Evolutionary conservation across 2,113 vertebrate genomes (phyloP), one percentile per base, ranked within the genome.

Genomic region (Corydoras maculifer): DNA sequence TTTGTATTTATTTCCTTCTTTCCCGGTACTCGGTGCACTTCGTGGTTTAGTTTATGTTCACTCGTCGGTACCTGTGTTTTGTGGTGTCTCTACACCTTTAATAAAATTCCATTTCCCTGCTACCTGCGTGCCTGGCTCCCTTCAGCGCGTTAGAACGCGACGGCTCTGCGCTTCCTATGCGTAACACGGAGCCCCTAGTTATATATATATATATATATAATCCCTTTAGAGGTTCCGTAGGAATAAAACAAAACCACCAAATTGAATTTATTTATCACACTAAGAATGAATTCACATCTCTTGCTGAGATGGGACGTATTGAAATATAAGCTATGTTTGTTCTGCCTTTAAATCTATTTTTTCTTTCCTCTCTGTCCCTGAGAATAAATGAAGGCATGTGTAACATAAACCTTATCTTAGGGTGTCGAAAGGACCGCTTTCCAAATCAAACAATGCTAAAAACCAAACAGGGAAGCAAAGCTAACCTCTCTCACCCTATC

Each of bases 371-470:
- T 70, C 69, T 7, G 75, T 70, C 55, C 31, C 65, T 65, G 74
- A 81, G 78, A 75, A 68, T 64, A 61, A 73, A 62, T 54, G 11
- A 67, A 54, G 54, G 64, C 51, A 31, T 53, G 64, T 68, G 72
- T 67, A 73, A 67, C 49, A 53, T 67, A 67, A 62, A 81, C 67
- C 74, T 69, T 57, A 25, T 18, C 18, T 55, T 35, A 61, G 1
- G 18, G 4, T 58, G 70, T 60, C 64, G 53, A 15, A 29, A 29
- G 12, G 25, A 65, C 54, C 65, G 15, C 54, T 14, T 14, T 58
- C 62, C 70, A 65, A 65, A 51, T 65, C 70, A 64, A 72, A 72
- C 70, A 64, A 54, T 12, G 13, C 50, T 11, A 43, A n/a, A n/a
- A 57, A 7, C 35, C 35, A 14, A 57, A n/a, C 55, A 14, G 50